These are phyloP conservation scores for Pristionchus japonicus DNA, from an alignment of 2,888 invertebrate species.

Conservation along the genomic window DNA sequence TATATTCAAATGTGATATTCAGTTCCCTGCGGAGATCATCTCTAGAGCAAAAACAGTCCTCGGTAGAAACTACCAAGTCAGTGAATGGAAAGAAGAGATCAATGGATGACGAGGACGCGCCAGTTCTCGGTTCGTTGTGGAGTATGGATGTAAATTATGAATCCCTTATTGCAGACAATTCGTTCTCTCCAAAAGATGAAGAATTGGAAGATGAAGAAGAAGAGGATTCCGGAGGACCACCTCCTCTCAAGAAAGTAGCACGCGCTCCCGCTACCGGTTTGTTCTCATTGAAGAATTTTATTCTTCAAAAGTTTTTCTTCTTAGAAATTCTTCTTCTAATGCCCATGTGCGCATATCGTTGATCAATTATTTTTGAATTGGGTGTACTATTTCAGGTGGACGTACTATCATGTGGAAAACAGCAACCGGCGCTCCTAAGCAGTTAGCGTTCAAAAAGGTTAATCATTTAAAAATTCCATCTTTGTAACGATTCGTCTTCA, in stretches of 20 bases:
- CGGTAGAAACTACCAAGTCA: not conserved
- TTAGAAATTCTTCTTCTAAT: not conserved
- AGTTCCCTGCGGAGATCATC: not conserved
- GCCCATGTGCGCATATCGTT: no score
- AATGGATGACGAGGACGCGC: not conserved
- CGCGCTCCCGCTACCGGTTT: not conserved
- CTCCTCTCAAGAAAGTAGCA: not conserved
- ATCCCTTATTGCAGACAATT: not conserved
- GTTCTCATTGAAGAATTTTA: not conserved
- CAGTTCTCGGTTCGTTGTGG: not conserved
- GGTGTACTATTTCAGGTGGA: no score
- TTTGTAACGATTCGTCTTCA: no score
- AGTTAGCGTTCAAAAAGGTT: conserved; percentile 40
- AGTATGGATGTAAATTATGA: not conserved
- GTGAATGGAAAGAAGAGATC: conserved; percentile 19
- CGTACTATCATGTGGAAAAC: not conserved
- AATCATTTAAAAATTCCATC: not conserved
- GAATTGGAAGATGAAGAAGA: conserved; percentile 1
- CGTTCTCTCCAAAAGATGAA: not conserved
- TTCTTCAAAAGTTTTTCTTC: not conserved
- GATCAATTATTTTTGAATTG: no score
- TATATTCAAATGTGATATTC: not conserved
- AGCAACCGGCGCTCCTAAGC: conserved; percentile 18
- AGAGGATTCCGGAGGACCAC: not conserved
- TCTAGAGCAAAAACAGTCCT: not conserved